Percentiles rank a stretch among this genome's conserved stretches.
These are phyloP conservation scores for Hippoglossus hippoglossus DNA, from an alignment of 2,797 vertebrate genomes.

Conservation along the genomic window DNA sequence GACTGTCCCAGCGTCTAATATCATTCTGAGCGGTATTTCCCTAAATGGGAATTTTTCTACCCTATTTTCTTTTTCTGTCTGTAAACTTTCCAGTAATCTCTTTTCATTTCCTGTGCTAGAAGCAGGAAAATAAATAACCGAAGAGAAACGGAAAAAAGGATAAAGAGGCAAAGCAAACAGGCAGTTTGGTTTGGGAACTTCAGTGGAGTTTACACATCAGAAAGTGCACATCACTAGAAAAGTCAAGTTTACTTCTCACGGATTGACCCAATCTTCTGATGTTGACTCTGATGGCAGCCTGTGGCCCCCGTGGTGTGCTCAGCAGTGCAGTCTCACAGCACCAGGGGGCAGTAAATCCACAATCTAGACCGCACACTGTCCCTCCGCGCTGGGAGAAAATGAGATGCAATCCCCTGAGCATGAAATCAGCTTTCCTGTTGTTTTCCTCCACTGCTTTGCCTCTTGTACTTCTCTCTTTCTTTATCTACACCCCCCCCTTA, in stretches of 20 bases:
- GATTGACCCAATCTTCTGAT: slow-evolving; percentile 26
- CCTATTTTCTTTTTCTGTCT: slow-evolving; percentile 21
- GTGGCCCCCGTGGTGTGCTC: neutral
- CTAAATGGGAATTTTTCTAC: slow-evolving; percentile 34
- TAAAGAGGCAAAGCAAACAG: slow-evolving; percentile 17
- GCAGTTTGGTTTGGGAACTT: slow-evolving; percentile 9
- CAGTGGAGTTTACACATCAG: slow-evolving; percentile 15
- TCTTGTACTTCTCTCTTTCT: slow-evolving; percentile 50
- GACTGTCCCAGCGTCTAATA: slow-evolving; percentile 53
- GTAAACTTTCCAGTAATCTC: slow-evolving; percentile 19
- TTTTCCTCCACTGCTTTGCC: slow-evolving; percentile 65
- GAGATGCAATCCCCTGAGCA: slow-evolving; percentile 79
- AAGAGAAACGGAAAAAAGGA: slow-evolving; percentile 3
- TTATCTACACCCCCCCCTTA: slow-evolving; percentile 13
- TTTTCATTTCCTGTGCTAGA: slow-evolving; percentile 32
- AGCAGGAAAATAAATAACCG: slow-evolving; percentile 11
- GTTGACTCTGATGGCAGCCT: slow-evolving; percentile 36
- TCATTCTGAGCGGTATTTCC: slow-evolving; percentile 29
- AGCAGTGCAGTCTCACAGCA: slow-evolving; percentile 12
- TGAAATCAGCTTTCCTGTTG: slow-evolving; percentile 81
- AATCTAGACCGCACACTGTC: slow-evolving; percentile 21
- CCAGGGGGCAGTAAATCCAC: slow-evolving; percentile 76
- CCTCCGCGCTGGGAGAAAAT: slow-evolving; percentile 57
- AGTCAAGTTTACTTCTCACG: slow-evolving; percentile 12
- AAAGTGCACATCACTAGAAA: slow-evolving; percentile 6